phyloP scores from a whole-genome alignment of 2,797 vertebrate species.

The Sebastes cheni region DNA sequence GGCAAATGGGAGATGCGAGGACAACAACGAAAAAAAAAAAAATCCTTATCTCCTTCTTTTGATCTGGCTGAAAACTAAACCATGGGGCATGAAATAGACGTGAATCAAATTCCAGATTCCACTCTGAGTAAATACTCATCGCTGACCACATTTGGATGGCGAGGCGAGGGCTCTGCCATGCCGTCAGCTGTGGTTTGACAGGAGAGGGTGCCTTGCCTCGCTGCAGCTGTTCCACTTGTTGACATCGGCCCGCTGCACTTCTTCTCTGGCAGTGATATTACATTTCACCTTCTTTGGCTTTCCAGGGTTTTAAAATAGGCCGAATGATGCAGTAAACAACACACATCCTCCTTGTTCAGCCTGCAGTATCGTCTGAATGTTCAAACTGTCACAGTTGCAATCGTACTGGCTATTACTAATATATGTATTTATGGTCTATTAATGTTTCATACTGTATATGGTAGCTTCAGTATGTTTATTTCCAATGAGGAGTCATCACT shows the following conservation, averaged over 20 bases:
- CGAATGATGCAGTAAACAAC: constrained; percentile 67
- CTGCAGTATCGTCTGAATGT: constrained; percentile 6
- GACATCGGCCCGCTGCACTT: constrained; percentile 51
- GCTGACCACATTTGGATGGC: neutral
- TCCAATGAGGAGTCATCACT: constrained; percentile 14
- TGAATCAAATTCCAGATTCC: neutral
- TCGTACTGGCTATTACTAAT: constrained; percentile 2
- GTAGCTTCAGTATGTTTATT: constrained; percentile 3
- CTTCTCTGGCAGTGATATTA: constrained; percentile 66
- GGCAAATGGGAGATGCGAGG: constrained; percentile 42
- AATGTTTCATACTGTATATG: constrained; percentile 44
- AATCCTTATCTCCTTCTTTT: constrained; percentile 9
- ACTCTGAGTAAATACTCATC: neutral
- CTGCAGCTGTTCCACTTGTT: constrained; percentile 70
- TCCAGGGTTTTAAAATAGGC: constrained; percentile 71
- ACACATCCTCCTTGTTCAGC: constrained; percentile 30
- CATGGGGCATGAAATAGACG: neutral
- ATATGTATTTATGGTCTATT: constrained; percentile 23
- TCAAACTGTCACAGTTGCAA: neutral
- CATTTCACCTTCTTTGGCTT: constrained; percentile 72
- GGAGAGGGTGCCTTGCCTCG: constrained; percentile 10
- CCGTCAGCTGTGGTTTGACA: constrained; percentile 34
- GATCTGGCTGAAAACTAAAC: neutral
- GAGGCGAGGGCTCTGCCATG: constrained; percentile 11
- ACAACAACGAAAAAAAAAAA: constrained; percentile 7